phyloP scores from a whole-genome alignment of 2,113 vertebrate genomes.

The Astur gentilis region DNA sequence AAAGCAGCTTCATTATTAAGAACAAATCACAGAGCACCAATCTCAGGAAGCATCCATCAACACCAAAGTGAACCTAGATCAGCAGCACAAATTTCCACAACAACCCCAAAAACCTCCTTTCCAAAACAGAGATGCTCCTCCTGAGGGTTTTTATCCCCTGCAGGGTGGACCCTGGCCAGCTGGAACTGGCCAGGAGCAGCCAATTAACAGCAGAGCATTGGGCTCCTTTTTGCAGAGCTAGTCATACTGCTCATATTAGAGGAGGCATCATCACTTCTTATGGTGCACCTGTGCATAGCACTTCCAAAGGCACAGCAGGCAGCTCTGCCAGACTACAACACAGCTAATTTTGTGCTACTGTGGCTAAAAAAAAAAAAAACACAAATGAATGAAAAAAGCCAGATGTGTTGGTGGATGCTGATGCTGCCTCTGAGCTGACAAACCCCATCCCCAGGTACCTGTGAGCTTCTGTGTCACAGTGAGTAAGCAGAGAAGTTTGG shows the following conservation, averaged over 20 bases:
- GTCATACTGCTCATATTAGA: not conserved
- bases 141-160: not conserved
- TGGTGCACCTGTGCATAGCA: not conserved
- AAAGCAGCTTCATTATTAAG: rapidly evolving
- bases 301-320: not conserved
- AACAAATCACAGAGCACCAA: rapidly evolving
- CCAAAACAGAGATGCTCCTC: rapidly evolving
- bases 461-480: not conserved
- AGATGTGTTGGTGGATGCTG: not conserved
- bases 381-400: not conserved
- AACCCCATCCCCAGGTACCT: not conserved
- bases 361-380: not conserved
- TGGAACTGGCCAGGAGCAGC: not conserved
- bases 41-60: rapidly evolving
- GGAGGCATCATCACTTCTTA: not conserved
- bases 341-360: not conserved
- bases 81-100: too few species aligned
- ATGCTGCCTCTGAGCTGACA: not conserved
- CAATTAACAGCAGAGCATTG: rapidly evolving
- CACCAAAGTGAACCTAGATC: rapidly evolving
- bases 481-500: not conserved
- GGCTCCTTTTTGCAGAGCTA: not conserved
- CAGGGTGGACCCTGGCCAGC: not conserved
- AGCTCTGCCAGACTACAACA: not conserved
- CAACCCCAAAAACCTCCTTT: not conserved